Base-by-base conservation (phyloP, 2,888 invertebrate species). In the Toxonevra muliebris region DNA sequence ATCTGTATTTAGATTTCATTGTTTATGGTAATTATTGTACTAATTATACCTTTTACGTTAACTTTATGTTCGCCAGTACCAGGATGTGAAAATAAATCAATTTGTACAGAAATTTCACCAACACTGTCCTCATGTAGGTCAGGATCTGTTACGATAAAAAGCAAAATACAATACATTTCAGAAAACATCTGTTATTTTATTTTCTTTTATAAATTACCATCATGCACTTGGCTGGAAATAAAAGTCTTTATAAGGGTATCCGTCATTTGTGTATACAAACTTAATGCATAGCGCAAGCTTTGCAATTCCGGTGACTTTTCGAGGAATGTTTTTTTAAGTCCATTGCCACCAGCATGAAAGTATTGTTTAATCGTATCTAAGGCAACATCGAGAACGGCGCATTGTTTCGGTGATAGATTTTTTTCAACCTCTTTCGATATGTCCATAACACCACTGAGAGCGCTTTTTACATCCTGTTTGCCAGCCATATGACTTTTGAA, bases 11-110 rank as follows among this genome's bases (percentile, higher is more conserved):
- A 19, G 13, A 8, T 20, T 13, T 60, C 5, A 15, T 30, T 58
- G 10, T 45, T 48, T 15, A 48, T 5, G 2, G 15, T 8, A 48
- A 48, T 5, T n/a, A 8, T 48, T n/a, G n/a, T n/a, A n/a, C n/a
- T 3, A 42, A 50, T 40, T 50, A 74, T 87, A 98, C 98, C 96
- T 94, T 99, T 99, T n/a, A 98, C 97, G 52, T 97, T 98, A 76
- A 99, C 95, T 88, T 98, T 98, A 84, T 98, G 98, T 86, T 99
- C 99, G 43, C 98, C 98, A 20, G 98, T 98, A 61, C 97, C 97
- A 41, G 99, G 98, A 88, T 99, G 98, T 10, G 98, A 98, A 86
- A 98, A 98, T 62, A 99, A 88, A 84, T 99, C 98, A 61, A 99
- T 98, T 87, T 98, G 98, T 64, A 99, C 92, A 30, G 97, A 97